These are phyloP conservation scores for Iphiclides podalirius DNA, from an alignment of 2,888 invertebrate species.

Conservation along the genomic window DNA sequence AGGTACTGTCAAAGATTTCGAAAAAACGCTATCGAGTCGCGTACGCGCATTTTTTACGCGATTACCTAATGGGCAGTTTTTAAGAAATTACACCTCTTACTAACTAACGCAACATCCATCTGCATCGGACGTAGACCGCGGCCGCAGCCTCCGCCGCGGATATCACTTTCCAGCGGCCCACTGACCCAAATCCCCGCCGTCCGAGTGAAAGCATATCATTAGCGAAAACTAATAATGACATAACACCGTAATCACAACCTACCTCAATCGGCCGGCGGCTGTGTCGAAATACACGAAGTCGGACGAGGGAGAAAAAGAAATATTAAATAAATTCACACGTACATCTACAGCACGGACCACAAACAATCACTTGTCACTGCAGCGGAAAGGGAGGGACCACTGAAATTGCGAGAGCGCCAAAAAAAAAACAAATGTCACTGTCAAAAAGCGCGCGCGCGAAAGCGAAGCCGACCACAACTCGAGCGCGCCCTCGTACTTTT, in stretches of 20 bases:
- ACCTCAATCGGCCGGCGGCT: slow-evolving; percentile 34
- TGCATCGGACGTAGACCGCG: slow-evolving; percentile 11
- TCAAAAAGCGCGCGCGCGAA: slow-evolving; percentile 36
- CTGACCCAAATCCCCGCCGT: slow-evolving; percentile 46
- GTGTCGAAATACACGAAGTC: slow-evolving; percentile 29
- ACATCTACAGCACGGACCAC: slow-evolving; percentile 16
- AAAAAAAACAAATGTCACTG: slow-evolving; percentile 36
- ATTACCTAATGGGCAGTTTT: not conserved
- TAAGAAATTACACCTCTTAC: slow-evolving; percentile 3
- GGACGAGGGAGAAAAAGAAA: slow-evolving; percentile 13
- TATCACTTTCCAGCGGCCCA: slow-evolving; percentile 53
- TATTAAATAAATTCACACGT: not conserved
- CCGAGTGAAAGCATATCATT: slow-evolving; percentile 54
- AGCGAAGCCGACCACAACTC: too few species aligned
- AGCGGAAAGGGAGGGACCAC: slow-evolving; percentile 9
- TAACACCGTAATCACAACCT: slow-evolving; percentile 47
- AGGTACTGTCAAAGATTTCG: too few species aligned
- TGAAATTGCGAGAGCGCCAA: slow-evolving; percentile 9
- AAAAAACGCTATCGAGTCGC: too few species aligned
- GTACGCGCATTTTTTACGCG: not conserved
- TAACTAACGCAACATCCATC: slow-evolving; percentile 13
- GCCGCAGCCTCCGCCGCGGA: slow-evolving; percentile 43
- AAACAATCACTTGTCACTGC: slow-evolving; percentile 34
- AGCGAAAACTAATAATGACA: slow-evolving; percentile 49
- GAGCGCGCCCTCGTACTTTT: slow-evolving; percentile 22